phyloP scores from a whole-genome alignment of 1,140 invertebrate species.

The Potamilus streckersoni region DNA sequence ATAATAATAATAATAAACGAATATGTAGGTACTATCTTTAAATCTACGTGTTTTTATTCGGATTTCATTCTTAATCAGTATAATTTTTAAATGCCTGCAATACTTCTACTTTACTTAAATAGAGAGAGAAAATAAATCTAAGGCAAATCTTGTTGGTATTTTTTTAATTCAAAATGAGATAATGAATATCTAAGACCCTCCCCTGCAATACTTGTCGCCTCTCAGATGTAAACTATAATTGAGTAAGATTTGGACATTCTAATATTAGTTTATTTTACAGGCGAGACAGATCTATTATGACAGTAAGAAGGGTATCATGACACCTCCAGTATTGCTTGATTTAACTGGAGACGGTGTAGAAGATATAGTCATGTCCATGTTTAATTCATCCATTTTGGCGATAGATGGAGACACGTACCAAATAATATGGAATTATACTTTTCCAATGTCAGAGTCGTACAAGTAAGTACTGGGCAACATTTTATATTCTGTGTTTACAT shows the following conservation, averaged over 20 bases:
- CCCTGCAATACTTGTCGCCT: neutral
- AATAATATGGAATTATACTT: slow-evolving; percentile 80
- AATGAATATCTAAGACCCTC: neutral
- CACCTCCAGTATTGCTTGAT: slow-evolving; percentile 80
- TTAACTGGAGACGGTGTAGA: slow-evolving; percentile 79
- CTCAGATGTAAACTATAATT: slow-evolving; percentile 2
- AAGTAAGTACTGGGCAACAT: slow-evolving; percentile 56
- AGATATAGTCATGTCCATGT: slow-evolving; percentile 81
- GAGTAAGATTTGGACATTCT: neutral
- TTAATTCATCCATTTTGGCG: slow-evolving; percentile 80
- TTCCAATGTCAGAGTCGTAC: slow-evolving; percentile 73
- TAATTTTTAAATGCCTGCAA: too few species aligned
- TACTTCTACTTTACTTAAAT: too few species aligned
- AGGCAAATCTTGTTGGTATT: too few species aligned
- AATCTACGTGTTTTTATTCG: too few species aligned
- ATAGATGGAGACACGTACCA: slow-evolving; percentile 78
- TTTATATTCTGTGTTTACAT: too few species aligned
- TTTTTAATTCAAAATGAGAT: too few species aligned
- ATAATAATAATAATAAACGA: too few species aligned
- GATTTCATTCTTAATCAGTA: too few species aligned
- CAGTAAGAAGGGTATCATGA: slow-evolving; percentile 70
- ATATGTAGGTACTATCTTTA: too few species aligned
- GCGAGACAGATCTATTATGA: slow-evolving; percentile 55
- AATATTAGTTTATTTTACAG: slow-evolving; percentile 28
- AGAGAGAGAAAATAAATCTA: too few species aligned